Base-by-base conservation (phyloP, 2,888 invertebrate genomes). In the Drosophila vallismaia region DNA sequence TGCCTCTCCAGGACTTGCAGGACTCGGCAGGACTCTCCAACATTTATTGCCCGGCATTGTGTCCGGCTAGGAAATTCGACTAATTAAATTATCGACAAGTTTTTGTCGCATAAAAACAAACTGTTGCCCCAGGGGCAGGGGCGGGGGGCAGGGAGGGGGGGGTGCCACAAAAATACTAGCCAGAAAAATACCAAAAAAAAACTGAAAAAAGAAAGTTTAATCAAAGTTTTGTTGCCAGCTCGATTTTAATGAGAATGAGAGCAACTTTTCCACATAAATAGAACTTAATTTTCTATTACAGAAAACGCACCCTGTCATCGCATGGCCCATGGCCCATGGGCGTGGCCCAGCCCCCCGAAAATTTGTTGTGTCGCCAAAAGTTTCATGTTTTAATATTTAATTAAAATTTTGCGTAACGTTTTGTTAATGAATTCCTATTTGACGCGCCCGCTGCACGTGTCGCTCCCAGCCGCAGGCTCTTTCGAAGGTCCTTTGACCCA, bases 391-490 rank as follows among this genome's bases (percentile, higher is more conserved):
- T 84, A 84, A 84, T 84, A 84, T 84, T 84, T 84, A 84, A 84
- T 84, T 86, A 84, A 86, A 84, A 84, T 84, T 76, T 84, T 81
- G 86, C 84, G 76, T 86, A 84, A 79, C 84, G 74, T 84, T 84
- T 86, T 86, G 79, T 84, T 84, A 84, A 84, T 84, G 86, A 86
- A 84, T 84, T 84, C 77, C 72, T 76, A 86, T 84, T 84, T 84
- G 86, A 75, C 81, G 84, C 86, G 77, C 64, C 59, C 68, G 73
- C 63, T 71, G 81, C 79, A 79, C 84, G 82, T 79, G 83, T 79
- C 84, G 75, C 74, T 53, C 57, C 75, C 66, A 33, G 79, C 76
- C 78, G 63, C 70, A 79, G 76, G 80, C 67, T 36, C 44, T 26
- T 12, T 6, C 8, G 59, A 31, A 53, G 57, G 71, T 63, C 45